phyloP scores from a whole-genome alignment of 2,797 vertebrate genomes.

The Molossus molossus region DNA sequence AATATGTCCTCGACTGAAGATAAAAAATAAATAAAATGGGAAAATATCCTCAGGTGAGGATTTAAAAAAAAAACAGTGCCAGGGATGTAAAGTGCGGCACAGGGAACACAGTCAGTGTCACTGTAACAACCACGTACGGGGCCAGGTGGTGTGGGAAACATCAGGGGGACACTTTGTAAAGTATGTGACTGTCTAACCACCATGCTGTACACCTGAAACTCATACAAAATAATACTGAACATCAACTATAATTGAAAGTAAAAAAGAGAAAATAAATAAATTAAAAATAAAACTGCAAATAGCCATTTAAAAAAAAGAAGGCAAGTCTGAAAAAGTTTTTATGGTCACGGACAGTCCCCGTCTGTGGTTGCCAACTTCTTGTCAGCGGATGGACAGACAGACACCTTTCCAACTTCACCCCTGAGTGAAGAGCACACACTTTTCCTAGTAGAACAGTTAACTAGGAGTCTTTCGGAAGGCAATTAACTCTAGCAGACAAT shows the following conservation, averaged over 20 bases:
- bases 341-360: background rate
- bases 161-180: background rate
- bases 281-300: background rate
- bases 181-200: background rate
- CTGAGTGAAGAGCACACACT: background rate
- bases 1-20: too few relatives aligned
- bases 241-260: background rate
- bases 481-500: background rate
- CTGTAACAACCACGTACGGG: fast-evolving
- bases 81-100: background rate
- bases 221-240: background rate
- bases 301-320: background rate
- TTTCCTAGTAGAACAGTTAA: background rate
- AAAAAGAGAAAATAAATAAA: background rate
- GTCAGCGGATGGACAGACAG: background rate
- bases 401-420: conserved; percentile 57
- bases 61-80: background rate
- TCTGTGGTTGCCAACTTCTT: background rate
- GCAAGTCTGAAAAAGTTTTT: background rate
- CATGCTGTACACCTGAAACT: background rate
- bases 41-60: too few relatives aligned
- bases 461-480: background rate
- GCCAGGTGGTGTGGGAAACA: background rate
- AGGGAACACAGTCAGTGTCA: background rate
- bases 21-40: too few relatives aligned